Conservation (phyloP, 2,888 invertebrate genomes). For the Calliopum simillimum region DNA sequence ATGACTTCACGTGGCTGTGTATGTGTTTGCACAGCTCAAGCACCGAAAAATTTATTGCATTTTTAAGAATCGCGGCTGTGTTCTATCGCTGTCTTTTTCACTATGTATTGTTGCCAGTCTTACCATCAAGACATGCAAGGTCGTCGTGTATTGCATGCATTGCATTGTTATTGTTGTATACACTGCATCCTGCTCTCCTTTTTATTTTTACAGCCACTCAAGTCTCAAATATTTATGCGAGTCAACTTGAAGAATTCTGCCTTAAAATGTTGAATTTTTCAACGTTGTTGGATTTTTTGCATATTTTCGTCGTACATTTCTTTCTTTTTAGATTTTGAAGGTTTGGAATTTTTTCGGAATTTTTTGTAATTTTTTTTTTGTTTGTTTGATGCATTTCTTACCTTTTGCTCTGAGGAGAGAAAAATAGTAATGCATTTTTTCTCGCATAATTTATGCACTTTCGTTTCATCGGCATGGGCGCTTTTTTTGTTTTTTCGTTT, state of each 20-base stretch:
- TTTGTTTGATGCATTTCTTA: not conserved
- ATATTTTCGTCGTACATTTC: not conserved
- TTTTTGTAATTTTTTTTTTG: no score
- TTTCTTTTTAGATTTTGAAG: no score
- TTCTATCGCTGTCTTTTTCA: not conserved
- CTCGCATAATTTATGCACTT: constrained; percentile 35
- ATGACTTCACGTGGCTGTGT: not conserved
- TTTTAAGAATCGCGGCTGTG: constrained; percentile 35
- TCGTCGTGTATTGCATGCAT: constrained; percentile 1
- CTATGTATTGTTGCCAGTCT: not conserved
- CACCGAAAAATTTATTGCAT: constrained; percentile 43
- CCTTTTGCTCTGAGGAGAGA: not conserved
- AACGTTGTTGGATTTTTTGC: constrained; percentile 10
- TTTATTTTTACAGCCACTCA: not conserved
- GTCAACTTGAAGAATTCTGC: constrained; percentile 16
- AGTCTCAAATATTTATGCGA: constrained; percentile 34
- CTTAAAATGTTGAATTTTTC: constrained; percentile 21
- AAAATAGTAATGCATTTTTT: constrained; percentile 18
- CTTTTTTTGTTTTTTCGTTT: not conserved
- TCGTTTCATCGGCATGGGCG: constrained; percentile 1
- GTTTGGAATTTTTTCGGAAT: no score
- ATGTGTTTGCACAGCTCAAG: constrained; percentile 24
- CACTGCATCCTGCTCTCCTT: not conserved
- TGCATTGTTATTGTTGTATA: not conserved
- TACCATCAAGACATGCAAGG: constrained; percentile 16